These are phyloP conservation scores for Eulemur mongoz DNA, from an alignment of 2,797 vertebrate species.

Conservation along the genomic window DNA sequence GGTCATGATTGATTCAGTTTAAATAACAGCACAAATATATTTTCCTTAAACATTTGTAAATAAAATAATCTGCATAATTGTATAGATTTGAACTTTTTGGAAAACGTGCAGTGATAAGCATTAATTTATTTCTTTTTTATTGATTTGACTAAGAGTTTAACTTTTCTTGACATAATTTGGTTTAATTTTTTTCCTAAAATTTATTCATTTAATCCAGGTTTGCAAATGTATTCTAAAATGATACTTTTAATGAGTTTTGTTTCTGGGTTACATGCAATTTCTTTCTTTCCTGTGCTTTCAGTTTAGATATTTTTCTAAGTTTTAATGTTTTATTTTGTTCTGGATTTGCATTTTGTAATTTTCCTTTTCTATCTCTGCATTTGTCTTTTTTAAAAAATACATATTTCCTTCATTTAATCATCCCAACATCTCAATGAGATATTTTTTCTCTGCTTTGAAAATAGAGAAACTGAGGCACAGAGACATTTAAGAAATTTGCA, in stretches of 20 bases:
- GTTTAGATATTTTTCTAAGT: background rate
- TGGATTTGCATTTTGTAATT: background rate
- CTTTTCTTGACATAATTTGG: background rate
- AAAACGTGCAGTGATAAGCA: background rate
- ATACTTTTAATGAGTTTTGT: background rate
- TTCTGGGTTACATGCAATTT: background rate
- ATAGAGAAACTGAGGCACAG: background rate
- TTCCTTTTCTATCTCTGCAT: background rate
- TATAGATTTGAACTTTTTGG: background rate
- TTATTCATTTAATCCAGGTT: background rate
- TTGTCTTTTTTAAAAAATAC: background rate
- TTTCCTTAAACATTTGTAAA: background rate
- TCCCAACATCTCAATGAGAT: background rate
- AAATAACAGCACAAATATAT: background rate
- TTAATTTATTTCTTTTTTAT: background rate
- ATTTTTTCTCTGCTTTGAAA: background rate
- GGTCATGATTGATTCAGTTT: background rate
- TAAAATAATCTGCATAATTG: background rate
- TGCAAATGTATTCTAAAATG: background rate
- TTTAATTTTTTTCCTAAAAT: background rate
- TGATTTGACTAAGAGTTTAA: background rate
- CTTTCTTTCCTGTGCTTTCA: background rate
- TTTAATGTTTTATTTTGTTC: background rate
- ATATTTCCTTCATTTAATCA: background rate
- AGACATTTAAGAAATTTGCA: background rate